Percentiles rank a stretch among this genome's conserved stretches.
phyloP scores from a whole-genome alignment of 2,113 vertebrate genomes.

The Noctilio leporinus region DNA sequence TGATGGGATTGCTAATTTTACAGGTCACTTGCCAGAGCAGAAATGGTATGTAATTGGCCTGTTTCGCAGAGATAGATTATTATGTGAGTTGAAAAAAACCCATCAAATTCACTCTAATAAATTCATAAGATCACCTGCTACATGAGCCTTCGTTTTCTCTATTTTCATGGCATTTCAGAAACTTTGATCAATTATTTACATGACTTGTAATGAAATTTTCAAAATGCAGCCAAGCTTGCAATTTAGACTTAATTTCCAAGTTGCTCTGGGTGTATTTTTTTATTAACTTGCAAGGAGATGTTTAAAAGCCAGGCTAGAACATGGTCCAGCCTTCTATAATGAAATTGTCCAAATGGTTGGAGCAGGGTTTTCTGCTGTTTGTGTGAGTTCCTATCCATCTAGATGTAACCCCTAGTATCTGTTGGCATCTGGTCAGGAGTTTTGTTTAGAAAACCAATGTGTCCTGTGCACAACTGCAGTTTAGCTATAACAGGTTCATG shows the following conservation, averaged over 20 bases:
- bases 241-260: constrained; percentile 29
- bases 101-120: not conserved
- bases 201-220: constrained; percentile 22
- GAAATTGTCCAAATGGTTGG: not conserved
- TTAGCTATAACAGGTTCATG: not conserved
- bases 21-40: constrained; percentile 7
- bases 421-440: not conserved
- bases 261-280: not conserved
- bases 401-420: not conserved
- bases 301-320: not conserved
- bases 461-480: not conserved
- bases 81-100: not conserved
- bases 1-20: constrained; percentile 44
- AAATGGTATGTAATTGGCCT: not conserved
- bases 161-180: constrained; percentile 30
- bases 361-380: not conserved
- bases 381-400: not conserved
- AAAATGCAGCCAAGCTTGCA: not conserved
- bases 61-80: not conserved
- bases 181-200: constrained; percentile 38
- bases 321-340: not conserved
- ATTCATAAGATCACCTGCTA: not conserved
- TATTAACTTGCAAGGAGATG: not conserved
- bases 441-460: not conserved
- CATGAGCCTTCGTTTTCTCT: not conserved